Base-by-base conservation (phyloP, 2,113 vertebrate species). In the Morone saxatilis region DNA sequence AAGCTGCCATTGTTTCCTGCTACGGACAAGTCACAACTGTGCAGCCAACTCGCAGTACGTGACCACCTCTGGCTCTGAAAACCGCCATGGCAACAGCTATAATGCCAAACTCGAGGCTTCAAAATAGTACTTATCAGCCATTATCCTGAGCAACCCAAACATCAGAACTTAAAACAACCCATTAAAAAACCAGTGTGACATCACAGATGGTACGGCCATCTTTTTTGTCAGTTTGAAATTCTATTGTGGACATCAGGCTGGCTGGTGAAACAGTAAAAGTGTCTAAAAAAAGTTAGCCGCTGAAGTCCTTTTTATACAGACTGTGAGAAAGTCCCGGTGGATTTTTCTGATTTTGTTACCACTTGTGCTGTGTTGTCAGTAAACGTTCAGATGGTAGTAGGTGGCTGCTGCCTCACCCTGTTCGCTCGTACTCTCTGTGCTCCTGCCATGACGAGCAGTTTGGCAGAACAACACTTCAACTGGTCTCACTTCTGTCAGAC, bases 381-480 rank as follows among this genome's bases (percentile, higher is more conserved):
- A 76, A 83, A 73, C 54, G 38, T n/a, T 89, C 63, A 61, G 81
- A 65, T 73, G 54, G 56, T 17, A 8, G 82, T 77, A 59, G 80
- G 51, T 66, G 76, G 66, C 19, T 53, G 66, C 75, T 5, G 84
- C 86, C 81, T 65, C 85, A 14, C 77, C 86, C 83, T 25, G 47
- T 68, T 62, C 11, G n/a, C 51, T 57, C 25, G 38, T 51, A 4
- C n/a, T 81, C 77, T 72, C 78, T 87, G 47, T 77, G 5, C 76
- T 82, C 51, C 67, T 78, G 89, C 83, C 86, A 62, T 53, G 69
- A 87, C 56, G 61, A 70, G 67, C 65, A 16, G 47, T 75, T 86
- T 84, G 89, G 80, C 89, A 81, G 65, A 54, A 53, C 22, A 66
- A 53, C 82, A 41, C 50, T 53, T 83, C 19, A 60, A 77, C 75